Evolutionary conservation across 2,113 vertebrate genomes (phyloP), one percentile per base, ranked within the genome.

Genomic region (Oriolus oriolus): DNA sequence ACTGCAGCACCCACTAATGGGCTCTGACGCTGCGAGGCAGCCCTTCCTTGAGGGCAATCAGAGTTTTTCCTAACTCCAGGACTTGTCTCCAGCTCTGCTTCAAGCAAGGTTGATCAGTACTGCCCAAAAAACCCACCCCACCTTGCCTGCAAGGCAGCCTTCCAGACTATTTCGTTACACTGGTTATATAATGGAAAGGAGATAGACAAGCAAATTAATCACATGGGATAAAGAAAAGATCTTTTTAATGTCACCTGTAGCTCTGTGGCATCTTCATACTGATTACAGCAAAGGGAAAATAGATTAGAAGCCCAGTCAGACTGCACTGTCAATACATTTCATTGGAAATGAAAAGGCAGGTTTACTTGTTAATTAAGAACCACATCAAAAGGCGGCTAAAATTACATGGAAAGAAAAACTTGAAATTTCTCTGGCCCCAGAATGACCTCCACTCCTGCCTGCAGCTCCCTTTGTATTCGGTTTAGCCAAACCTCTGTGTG

Each of bases 341-440:
- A 49, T 3, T 89, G 52, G 79, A 86, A 85, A 65, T n/a, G 47
- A 93, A 94, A 93, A 87, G 31, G 42, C 45, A 50, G 39, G 47
- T 83, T 93, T 77, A 20, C 88, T 33, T n/a, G 68, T 96, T 96
- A 93, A 92, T 93, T 95, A 94, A 95, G 56, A 83, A 24, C 83
- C 49, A 30, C 86, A 92, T 87, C 85, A 84, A 95, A 91, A 87
- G 66, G 9, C 37, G 31, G 88, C 60, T 96, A 89, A 93, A 96
- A 77, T 96, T 93, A 93, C 93, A 92, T 1, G 3, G 47, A 59
- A 85, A 92, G 39, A 49, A 90, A 91, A 93, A 69, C 27, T 57
- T 85, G 28, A 73, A 57, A 80, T 86, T 90, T 81, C 78, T 82
- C 83, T 93, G 76, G 42, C 90, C 79, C 27, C 59, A 45, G 47